A percentile compares a stretch with the other conserved stretches of the same genome.
Conservation (phyloP, 2,888 invertebrate genomes). For the Trichogramma dendrolimi region DNA sequence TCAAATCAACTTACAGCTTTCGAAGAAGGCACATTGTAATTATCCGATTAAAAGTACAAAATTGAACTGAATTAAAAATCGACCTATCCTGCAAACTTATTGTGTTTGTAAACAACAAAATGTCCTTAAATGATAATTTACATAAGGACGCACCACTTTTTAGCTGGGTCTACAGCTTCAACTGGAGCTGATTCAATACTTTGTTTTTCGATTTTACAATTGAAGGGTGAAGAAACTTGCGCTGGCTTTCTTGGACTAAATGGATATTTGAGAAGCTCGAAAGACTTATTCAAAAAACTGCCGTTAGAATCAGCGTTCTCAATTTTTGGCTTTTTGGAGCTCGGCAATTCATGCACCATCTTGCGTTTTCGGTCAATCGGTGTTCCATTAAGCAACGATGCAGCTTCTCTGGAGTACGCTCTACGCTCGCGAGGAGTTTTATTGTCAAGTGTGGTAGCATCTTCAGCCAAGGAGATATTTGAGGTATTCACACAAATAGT, state of each 20-base stretch:
- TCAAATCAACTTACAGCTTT: too few relatives aligned
- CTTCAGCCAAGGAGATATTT: constrained; percentile 34
- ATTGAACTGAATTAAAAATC: too few relatives aligned
- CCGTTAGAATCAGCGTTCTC: constrained; percentile 31
- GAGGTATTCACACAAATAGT: constrained; percentile 47
- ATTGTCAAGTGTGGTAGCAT: constrained; percentile 32
- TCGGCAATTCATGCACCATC: constrained; percentile 29
- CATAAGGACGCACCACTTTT: constrained; percentile 46
- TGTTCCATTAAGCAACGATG: constrained; percentile 34
- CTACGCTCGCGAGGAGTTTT: constrained; percentile 37
- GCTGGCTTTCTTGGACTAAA: constrained; percentile 38
- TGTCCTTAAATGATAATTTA: constrained; percentile 31
- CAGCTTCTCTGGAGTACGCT: constrained; percentile 30
- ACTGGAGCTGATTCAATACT: constrained; percentile 28
- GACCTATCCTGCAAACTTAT: too few relatives aligned
- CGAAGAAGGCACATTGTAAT: too few relatives aligned
- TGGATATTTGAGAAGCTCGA: constrained; percentile 36
- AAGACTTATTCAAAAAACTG: constrained; percentile 38
- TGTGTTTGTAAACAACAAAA: too few relatives aligned
- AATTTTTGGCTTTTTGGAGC: constrained; percentile 40
- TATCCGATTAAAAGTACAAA: too few relatives aligned
- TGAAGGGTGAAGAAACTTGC: constrained; percentile 42
- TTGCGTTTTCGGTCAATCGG: constrained; percentile 42
- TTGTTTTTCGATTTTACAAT: constrained; percentile 34
- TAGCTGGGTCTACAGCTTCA: constrained; percentile 30